These are phyloP conservation scores for Protophormia terraenovae DNA, from an alignment of 2,888 invertebrate species.

Conservation along the genomic window DNA sequence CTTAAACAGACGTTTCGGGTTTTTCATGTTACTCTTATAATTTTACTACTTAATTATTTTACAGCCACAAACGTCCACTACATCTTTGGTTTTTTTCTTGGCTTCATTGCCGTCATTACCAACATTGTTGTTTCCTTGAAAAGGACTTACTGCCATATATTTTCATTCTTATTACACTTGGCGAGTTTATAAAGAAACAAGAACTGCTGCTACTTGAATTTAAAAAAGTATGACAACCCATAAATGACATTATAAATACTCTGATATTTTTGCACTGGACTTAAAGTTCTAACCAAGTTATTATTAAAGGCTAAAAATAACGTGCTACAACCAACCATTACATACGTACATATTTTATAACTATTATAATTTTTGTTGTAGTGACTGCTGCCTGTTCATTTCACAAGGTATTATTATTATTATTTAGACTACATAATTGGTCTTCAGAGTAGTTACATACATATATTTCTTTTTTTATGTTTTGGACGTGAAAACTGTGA, in stretches of 20 bases:
- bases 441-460: constrained; percentile 15
- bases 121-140: not conserved
- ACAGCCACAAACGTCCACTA: not conserved
- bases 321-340: not conserved
- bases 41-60: constrained; percentile 49
- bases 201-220: not conserved
- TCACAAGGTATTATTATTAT: constrained; percentile 19
- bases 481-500: too few species aligned
- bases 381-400: not conserved
- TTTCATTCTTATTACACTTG: not conserved
- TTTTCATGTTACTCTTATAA: not conserved
- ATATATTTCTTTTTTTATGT: not conserved
- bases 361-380: not conserved
- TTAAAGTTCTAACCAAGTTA: constrained; percentile 27
- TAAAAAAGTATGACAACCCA: not conserved
- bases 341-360: too few species aligned
- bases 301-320: not conserved
- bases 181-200: not conserved
- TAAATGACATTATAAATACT: constrained; percentile 49
- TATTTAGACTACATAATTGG: constrained; percentile 43
- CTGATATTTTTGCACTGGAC: constrained; percentile 15
- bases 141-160: not conserved
- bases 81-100: not conserved
- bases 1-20: constrained; percentile 9
- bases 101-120: not conserved